Conservation (phyloP, 1,140 invertebrate species). For the Pseudobourletiella spinata region DNA sequence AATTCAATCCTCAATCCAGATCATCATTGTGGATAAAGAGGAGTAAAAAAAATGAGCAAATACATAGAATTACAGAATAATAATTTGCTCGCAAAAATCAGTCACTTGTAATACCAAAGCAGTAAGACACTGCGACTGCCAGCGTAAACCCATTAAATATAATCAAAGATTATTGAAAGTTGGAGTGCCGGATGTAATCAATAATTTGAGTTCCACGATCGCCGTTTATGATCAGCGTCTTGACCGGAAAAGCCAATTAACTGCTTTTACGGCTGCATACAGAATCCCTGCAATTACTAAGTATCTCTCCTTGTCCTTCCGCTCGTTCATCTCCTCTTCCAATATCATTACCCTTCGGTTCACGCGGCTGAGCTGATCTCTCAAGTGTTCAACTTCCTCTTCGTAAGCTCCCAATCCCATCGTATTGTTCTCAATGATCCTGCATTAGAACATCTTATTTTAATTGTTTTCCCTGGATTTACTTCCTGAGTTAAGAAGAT, state of each 20-base stretch:
- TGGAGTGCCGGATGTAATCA: no score
- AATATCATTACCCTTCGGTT: constrained; percentile 74
- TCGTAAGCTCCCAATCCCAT: constrained; percentile 2
- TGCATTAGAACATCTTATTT: background rate
- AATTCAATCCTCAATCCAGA: no score
- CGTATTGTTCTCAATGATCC: background rate
- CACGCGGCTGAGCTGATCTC: constrained; percentile 69
- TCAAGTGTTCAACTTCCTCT: constrained; percentile 66
- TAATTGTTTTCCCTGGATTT: background rate
- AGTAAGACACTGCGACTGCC: no score
- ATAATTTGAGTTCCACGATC: no score
- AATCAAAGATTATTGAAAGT: no score
- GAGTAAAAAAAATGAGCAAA: no score
- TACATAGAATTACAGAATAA: no score
- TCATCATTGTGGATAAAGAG: no score
- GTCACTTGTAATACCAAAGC: no score
- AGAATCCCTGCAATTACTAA: constrained; percentile 60
- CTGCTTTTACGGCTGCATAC: constrained; percentile 73
- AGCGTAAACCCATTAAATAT: no score
- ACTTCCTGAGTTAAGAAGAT: background rate
- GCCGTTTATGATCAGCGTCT: no score
- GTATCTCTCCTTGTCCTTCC: constrained; percentile 72
- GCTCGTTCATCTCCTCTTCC: constrained; percentile 69
- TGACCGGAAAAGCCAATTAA: constrained; percentile 66
- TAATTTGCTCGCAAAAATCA: no score